Percentiles rank a stretch among this genome's conserved stretches.
These are phyloP conservation scores for Myripristis jacobus DNA, from an alignment of 2,797 vertebrate genomes.

Conservation along the genomic window DNA sequence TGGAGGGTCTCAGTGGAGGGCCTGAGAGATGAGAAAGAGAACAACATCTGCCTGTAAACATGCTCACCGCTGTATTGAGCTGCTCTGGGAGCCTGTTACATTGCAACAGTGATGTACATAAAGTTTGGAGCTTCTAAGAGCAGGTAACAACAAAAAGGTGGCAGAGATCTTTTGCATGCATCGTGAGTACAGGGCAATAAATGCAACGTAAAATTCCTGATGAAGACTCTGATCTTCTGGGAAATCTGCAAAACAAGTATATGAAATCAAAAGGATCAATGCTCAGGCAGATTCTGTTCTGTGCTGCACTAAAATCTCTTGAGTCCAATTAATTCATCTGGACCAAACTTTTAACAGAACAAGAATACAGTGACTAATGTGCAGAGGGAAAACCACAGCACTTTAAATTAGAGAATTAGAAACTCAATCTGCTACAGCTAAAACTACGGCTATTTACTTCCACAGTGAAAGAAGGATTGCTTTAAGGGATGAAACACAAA, in stretches of 20 bases:
- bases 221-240: neutral
- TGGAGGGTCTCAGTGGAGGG: conserved; percentile 72
- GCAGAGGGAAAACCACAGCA: neutral
- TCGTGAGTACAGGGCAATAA: neutral
- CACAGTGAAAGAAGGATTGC: neutral
- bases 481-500: neutral
- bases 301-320: neutral
- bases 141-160: too few relatives aligned
- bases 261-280: conserved; percentile 11
- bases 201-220: neutral
- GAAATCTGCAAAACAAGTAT: neutral
- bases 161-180: neutral
- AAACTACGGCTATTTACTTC: neutral
- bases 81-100: neutral
- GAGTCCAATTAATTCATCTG: neutral
- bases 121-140: too few relatives aligned
- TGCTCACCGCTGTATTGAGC: neutral
- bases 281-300: neutral
- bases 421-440: neutral
- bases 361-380: neutral
- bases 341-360: neutral
- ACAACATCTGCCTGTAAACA: conserved; percentile 17
- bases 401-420: too few relatives aligned
- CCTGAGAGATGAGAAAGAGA: conserved; percentile 61
- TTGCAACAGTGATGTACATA: neutral